Conservation (phyloP, 2,113 vertebrate genomes). For the Deroptyus accipitrinus region DNA sequence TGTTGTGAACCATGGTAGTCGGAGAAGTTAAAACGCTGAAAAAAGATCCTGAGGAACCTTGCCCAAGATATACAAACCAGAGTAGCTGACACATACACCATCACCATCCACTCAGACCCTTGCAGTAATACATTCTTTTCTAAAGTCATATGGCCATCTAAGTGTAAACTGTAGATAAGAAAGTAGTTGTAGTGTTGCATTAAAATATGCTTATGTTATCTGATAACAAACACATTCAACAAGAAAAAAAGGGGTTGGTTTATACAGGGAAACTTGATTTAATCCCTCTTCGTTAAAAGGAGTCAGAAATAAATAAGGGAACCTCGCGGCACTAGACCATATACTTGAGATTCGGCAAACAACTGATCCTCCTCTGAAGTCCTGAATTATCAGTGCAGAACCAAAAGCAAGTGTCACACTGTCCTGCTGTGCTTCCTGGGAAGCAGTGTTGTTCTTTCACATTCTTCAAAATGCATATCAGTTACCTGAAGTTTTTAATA, state of each 20-base stretch:
- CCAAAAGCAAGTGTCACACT: not conserved
- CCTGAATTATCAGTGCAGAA: not conserved
- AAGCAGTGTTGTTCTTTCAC: conserved; percentile 3
- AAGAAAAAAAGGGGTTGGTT: not conserved
- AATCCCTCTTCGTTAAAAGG: not conserved
- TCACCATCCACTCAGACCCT: not conserved
- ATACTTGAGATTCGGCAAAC: not conserved
- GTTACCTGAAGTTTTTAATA: conserved; percentile 53
- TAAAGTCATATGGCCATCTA: not conserved
- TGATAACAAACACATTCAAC: not conserved
- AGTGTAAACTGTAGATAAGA: not conserved
- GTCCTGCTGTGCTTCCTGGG: conserved; percentile 4
- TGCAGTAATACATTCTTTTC: not conserved
- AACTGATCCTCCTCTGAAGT: not conserved
- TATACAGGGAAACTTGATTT: not conserved
- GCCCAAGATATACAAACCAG: not conserved
- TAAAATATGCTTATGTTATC: not conserved
- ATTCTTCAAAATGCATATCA: not conserved
- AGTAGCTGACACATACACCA: not conserved
- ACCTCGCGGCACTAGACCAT: not conserved
- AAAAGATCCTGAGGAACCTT: not conserved
- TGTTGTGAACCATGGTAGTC: not conserved
- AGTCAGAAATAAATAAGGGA: not conserved
- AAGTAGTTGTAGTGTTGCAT: not conserved
- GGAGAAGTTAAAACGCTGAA: not conserved